These are phyloP conservation scores for Argyresthia goedartella DNA, from an alignment of 2,888 invertebrate genomes.

Conservation along the genomic window DNA sequence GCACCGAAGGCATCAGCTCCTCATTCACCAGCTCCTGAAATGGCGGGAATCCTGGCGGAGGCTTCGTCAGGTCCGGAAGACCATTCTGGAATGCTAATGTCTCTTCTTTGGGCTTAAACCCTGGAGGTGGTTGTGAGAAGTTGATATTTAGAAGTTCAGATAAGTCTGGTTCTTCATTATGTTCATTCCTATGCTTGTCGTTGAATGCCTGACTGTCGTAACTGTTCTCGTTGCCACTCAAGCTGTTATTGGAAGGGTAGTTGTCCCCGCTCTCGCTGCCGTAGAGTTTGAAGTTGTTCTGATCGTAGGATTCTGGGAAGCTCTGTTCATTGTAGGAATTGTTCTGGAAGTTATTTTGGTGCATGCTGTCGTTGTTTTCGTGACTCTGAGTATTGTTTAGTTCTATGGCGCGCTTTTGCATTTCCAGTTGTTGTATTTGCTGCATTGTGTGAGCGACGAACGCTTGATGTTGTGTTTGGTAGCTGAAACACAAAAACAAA, in stretches of 20 bases:
- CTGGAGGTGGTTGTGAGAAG: constrained; percentile 62
- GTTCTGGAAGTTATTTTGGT: constrained; percentile 30
- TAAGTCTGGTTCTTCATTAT: constrained; percentile 32
- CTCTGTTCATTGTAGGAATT: constrained; percentile 36
- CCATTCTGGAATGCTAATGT: constrained; percentile 66
- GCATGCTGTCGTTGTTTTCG: constrained; percentile 34
- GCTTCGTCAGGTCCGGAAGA: constrained; percentile 87
- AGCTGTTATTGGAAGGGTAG: constrained; percentile 53
- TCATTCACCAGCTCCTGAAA: constrained; percentile 68
- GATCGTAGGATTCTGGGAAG: constrained; percentile 36
- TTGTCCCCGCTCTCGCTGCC: constrained; percentile 58
- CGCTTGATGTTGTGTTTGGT: constrained; percentile 95
- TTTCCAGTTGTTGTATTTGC: constrained; percentile 87
- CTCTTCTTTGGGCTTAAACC: constrained; percentile 39
- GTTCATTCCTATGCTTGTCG: constrained; percentile 25
- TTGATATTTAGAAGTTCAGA: constrained; percentile 49
- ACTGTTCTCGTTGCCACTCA: constrained; percentile 63
- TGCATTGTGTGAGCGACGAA: constrained; percentile 93
- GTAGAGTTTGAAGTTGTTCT: constrained; percentile 36
- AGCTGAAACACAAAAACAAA: constrained; percentile 54
- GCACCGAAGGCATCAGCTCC: constrained; percentile 89
- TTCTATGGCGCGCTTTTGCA: constrained; percentile 79
- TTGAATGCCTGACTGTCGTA: constrained; percentile 54
- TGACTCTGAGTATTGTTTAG: constrained; percentile 50
- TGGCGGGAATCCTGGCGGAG: constrained; percentile 84